Evolutionary conservation across 2,113 vertebrate genomes (phyloP), one percentile per base, ranked within the genome.

Genomic region (Bucco capensis): DNA sequence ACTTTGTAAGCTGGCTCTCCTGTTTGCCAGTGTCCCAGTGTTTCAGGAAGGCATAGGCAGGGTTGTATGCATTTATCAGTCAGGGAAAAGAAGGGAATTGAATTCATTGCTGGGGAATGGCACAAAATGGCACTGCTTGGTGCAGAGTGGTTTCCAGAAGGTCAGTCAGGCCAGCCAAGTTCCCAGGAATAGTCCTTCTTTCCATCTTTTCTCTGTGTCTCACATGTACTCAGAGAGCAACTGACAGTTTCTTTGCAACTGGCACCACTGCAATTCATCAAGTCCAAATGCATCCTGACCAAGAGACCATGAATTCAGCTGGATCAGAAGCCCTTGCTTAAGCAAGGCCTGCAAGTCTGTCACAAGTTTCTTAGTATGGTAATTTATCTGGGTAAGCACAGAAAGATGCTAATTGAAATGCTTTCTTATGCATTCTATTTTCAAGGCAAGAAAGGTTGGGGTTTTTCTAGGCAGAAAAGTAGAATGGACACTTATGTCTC

Each of bases 341-440:
- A 95, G 84, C 76, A 78, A 70, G 58, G 62, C 53, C 93, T 85
- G 78, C 81, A 96, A 96, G 81, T 95, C 85, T 94, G 86, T 85
- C 92, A 95, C 84, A 95, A 92, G 86, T 89, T 95, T 89, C 88
- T 94, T 86, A 93, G 84, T 81, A 85, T 89, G 87, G 65, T 80
- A 81, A 95, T 92, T 94, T 76, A 69, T 78, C 89, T 61, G 62
- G 57, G 73, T 77, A 75, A 92, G 92, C 38, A 35, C 71, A 89
- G 83, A 79, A 91, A 86, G 86, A 88, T 73, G 86, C 83, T 89
- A 86, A 94, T 81, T 94, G 91, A 92, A 95, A 93, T 72, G 12
- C 7, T n/a, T 22, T 83, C 84, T 66, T 70, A 64, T 53, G 49
- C 19, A 1, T 93, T 89, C 40, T 87, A 71, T 80, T 89, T 65